Conservation (phyloP, 2,888 invertebrate species). For the Oxyteleia sp. region DNA sequence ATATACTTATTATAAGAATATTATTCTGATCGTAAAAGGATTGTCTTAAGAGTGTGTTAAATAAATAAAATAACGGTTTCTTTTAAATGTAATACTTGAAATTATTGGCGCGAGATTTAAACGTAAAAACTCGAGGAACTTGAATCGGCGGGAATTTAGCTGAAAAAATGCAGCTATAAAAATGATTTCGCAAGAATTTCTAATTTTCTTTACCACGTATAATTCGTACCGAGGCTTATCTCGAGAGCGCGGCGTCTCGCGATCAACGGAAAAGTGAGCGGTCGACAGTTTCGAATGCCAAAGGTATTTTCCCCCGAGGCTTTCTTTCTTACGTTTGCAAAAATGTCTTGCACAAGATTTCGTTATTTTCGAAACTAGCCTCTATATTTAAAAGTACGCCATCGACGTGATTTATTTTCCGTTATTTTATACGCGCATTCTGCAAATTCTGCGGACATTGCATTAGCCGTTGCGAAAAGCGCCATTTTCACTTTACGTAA, state of each 20-base stretch:
- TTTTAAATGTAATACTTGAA: no score
- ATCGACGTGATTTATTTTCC: conserved; percentile 67
- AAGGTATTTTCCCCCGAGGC: conserved; percentile 74
- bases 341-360: conserved; percentile 73
- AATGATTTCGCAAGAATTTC: conserved; percentile 16
- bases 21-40: no score
- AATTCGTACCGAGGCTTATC: conserved; percentile 43
- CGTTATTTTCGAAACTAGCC: conserved; percentile 69
- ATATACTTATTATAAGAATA: no score
- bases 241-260: conserved; percentile 51
- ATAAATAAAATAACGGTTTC: no score
- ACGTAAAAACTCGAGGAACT: not conserved
- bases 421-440: conserved; percentile 63
- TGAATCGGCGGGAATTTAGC: not conserved
- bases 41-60: no score
- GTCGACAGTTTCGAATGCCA: conserved; percentile 73
- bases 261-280: conserved; percentile 68
- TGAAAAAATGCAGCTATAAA: not conserved
- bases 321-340: conserved; percentile 68
- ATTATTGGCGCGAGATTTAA: no score
- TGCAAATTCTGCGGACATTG: conserved; percentile 62
- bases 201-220: conserved; percentile 27
- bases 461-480: conserved; percentile 65
- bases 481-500: conserved; percentile 66
- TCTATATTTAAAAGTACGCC: conserved; percentile 63